A percentile compares a stretch with the other conserved stretches of the same genome.
These are phyloP conservation scores for Heteropelma amictum DNA, from an alignment of 2,888 invertebrate species.

Conservation along the genomic window DNA sequence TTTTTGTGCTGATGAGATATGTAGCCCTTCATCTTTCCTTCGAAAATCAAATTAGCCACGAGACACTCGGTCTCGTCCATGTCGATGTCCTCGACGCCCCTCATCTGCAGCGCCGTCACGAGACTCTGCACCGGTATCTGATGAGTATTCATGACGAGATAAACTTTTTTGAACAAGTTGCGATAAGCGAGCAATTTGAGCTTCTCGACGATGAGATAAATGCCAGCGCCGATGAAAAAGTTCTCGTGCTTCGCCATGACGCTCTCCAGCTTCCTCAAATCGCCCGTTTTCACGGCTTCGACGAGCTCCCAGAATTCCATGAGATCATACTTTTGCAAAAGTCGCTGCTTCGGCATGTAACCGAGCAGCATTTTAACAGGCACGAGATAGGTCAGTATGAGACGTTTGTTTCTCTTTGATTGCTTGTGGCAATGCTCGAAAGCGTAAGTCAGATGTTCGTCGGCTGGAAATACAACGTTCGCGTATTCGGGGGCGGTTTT, in stretches of 20 bases:
- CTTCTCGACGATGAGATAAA: slow-evolving; percentile 98
- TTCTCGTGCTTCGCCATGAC: slow-evolving; percentile 92
- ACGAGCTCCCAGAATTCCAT: slow-evolving; percentile 94
- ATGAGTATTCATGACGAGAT: slow-evolving; percentile 87
- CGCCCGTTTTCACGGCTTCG: slow-evolving; percentile 92
- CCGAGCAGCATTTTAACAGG: slow-evolving; percentile 99
- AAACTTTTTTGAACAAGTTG: slow-evolving; percentile 96
- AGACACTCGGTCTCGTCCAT: slow-evolving; percentile 97
- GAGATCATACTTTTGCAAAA: slow-evolving; percentile 93
- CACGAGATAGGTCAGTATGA: slow-evolving; percentile 96
- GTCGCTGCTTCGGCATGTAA: slow-evolving; percentile 90
- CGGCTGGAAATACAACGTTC: slow-evolving; percentile 82
- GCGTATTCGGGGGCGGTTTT: too few relatives aligned
- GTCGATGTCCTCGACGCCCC: slow-evolving; percentile 91
- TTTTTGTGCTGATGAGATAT: slow-evolving; percentile 98
- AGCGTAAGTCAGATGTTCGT: slow-evolving; percentile 94
- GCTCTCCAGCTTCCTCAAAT: slow-evolving; percentile 89
- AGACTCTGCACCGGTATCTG: slow-evolving; percentile 93
- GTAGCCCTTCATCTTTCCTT: slow-evolving; percentile 98
- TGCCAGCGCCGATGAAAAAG: slow-evolving; percentile 97
- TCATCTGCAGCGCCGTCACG: slow-evolving; percentile 88
- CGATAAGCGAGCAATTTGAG: slow-evolving; percentile 96
- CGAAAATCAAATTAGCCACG: slow-evolving; percentile 96
- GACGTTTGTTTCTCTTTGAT: slow-evolving; percentile 91
- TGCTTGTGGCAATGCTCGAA: slow-evolving; percentile 92